Conservation (phyloP, 1,140 invertebrate species). For the Tyrophagus putrescentiae region DNA sequence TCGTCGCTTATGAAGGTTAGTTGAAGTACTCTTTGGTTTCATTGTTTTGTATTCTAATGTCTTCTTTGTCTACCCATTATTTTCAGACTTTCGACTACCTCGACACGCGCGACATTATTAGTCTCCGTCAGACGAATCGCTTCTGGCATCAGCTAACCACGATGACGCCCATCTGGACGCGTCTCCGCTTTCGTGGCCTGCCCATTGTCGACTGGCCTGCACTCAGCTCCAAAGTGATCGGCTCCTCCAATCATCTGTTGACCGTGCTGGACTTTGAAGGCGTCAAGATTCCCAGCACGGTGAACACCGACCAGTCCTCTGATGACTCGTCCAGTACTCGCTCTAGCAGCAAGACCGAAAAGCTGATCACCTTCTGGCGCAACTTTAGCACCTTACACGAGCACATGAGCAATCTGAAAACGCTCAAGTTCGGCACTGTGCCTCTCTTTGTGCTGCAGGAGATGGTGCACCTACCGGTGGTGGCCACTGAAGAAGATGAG, state of each 20-base stretch:
- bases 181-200: slow-evolving; percentile 12
- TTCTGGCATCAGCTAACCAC: slow-evolving; percentile 8
- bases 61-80: neutral
- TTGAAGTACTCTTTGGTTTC: neutral
- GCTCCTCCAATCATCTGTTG: neutral
- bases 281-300: too few relatives aligned
- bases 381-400: neutral
- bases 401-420: slow-evolving; percentile 9
- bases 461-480: neutral
- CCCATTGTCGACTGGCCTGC: slow-evolving; percentile 16
- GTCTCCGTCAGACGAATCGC: slow-evolving; percentile 2
- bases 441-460: slow-evolving; percentile 20
- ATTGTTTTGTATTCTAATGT: neutral
- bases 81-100: slow-evolving; percentile 13
- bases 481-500: slow-evolving; percentile 11
- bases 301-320: neutral
- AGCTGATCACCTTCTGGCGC: neutral
- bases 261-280: slow-evolving; percentile 17
- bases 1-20: neutral
- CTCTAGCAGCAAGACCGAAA: neutral
- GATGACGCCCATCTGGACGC: slow-evolving; percentile 8
- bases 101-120: slow-evolving; percentile 13
- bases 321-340: neutral
- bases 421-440: slow-evolving; percentile 13
- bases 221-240: slow-evolving; percentile 8